Evolutionary conservation across 2,113 vertebrate genomes (phyloP).

Genomic region (Rynchops niger): DNA sequence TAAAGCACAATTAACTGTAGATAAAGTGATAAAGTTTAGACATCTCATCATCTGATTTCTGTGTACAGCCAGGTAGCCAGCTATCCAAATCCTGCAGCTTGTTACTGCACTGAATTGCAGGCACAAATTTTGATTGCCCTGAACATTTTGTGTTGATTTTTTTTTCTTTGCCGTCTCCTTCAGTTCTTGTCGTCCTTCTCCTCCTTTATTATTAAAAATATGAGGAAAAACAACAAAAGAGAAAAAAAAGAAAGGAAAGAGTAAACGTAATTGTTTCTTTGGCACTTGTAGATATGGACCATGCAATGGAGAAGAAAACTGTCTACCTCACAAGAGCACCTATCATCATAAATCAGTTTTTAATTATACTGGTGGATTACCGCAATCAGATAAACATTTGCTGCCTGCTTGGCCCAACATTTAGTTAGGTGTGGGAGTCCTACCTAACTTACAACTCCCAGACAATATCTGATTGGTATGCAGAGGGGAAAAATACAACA

Average conservation of each 20-base stretch:
- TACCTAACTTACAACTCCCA: not conserved
- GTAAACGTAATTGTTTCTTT: not conserved
- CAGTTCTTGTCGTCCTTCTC: not conserved
- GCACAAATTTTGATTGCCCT: not conserved
- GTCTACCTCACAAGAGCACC: not conserved
- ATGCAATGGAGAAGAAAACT: not conserved
- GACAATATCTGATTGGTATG: not conserved
- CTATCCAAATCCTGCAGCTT: not conserved
- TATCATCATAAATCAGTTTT: not conserved
- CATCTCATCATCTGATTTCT: not conserved
- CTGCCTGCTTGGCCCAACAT: not conserved
- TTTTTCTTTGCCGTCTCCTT: not conserved
- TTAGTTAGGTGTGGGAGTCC: not conserved
- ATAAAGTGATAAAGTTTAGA: not conserved
- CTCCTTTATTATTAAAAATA: not conserved
- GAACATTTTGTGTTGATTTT: not conserved
- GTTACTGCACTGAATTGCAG: not conserved
- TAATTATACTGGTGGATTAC: constrained; percentile 5
- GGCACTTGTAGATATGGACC: not conserved
- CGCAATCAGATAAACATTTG: not conserved
- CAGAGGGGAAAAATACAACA: not conserved
- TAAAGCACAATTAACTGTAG: not conserved
- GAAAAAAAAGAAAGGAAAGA: not conserved
- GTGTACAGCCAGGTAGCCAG: not conserved
- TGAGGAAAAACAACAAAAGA: not conserved